phyloP scores from a whole-genome alignment of 2,888 invertebrate genomes.

The Eilema sororculum region DNA sequence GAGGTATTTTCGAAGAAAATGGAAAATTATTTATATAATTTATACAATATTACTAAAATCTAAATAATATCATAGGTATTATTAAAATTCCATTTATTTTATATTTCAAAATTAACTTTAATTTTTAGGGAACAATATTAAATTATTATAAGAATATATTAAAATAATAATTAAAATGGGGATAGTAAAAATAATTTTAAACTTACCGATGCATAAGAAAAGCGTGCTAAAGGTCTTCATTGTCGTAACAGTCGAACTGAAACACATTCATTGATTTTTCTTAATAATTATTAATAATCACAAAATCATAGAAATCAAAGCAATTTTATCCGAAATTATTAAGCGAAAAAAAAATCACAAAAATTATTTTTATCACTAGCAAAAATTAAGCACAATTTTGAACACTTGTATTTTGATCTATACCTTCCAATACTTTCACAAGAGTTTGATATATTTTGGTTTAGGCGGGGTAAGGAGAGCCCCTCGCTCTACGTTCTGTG shows the following conservation, averaged over 20 bases:
- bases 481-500: constrained; percentile 72
- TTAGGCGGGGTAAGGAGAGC: constrained; percentile 69
- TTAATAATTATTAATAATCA: constrained; percentile 41
- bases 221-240: constrained; percentile 76
- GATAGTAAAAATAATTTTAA: background rate
- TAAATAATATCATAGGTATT: too few relatives aligned
- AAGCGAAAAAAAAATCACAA: constrained; percentile 14
- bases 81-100: background rate
- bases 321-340: constrained; percentile 12
- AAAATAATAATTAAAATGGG: too few relatives aligned
- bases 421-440: constrained; percentile 83
- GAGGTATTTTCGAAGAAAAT: too few relatives aligned
- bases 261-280: constrained; percentile 64
- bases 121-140: background rate
- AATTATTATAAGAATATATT: background rate
- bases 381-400: constrained; percentile 16
- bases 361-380: constrained; percentile 14
- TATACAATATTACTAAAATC: too few relatives aligned
- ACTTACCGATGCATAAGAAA: constrained; percentile 78
- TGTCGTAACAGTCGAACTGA: constrained; percentile 79
- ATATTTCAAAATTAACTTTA: background rate
- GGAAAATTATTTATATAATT: too few relatives aligned
- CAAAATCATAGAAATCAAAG: constrained; percentile 23
- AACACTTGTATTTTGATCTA: constrained; percentile 34
- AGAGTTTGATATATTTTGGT: constrained; percentile 60